Evolutionary conservation across 2,888 invertebrate genomes (phyloP).

Genomic region (Limenitis camilla): DNA sequence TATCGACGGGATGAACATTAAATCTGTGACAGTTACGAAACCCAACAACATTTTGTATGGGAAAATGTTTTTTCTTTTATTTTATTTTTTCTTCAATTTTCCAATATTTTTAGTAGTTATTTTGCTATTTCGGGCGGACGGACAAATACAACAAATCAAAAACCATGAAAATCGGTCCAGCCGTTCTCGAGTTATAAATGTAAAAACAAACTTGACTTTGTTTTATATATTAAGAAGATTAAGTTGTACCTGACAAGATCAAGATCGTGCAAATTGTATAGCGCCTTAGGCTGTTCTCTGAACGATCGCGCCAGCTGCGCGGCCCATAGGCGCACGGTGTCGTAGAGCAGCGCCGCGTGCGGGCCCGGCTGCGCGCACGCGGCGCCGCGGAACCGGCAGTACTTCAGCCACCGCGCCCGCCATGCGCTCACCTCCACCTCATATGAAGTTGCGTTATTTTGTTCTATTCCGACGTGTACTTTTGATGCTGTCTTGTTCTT

Average conservation of each 20-base stretch:
- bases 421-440: not conserved
- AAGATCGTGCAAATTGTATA: conserved; percentile 46
- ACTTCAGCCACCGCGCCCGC: conserved; percentile 29
- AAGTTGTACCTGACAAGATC: conserved; percentile 35
- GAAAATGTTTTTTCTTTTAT: too few relatives aligned
- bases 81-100: too few relatives aligned
- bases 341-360: conserved; percentile 53
- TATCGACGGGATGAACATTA: too few relatives aligned
- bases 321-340: conserved; percentile 51
- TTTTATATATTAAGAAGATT: not conserved
- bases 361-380: conserved; percentile 30
- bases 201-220: too few relatives aligned
- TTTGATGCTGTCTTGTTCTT: not conserved
- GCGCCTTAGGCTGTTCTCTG: conserved; percentile 32
- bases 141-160: too few relatives aligned
- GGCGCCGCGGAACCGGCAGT: conserved; percentile 13
- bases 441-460: not conserved
- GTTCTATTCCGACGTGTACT: not conserved
- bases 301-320: conserved; percentile 38
- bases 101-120: too few relatives aligned
- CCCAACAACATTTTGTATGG: too few relatives aligned
- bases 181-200: too few relatives aligned
- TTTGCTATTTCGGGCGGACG: too few relatives aligned
- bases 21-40: too few relatives aligned
- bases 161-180: too few relatives aligned